Percentiles rank a stretch among this genome's conserved stretches.
phyloP scores from a whole-genome alignment of 2,888 invertebrate genomes.

The Yponomeuta evonymella region DNA sequence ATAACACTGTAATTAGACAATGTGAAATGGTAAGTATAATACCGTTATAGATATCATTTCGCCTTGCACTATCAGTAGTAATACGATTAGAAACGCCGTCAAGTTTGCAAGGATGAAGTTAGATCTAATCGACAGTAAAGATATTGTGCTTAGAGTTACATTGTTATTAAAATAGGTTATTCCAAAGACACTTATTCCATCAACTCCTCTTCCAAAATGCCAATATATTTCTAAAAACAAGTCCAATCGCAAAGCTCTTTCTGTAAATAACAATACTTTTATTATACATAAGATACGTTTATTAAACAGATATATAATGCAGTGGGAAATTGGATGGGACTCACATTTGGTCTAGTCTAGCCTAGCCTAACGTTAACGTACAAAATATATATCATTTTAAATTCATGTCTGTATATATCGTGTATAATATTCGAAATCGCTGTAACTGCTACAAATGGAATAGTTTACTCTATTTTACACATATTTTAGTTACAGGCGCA shows the following conservation, averaged over 20 bases:
- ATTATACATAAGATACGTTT: conserved; percentile 25
- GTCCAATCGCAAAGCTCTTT: conserved; percentile 18
- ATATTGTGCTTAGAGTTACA: conserved; percentile 1
- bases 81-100: too few relatives aligned
- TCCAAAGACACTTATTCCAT: conserved; percentile 19
- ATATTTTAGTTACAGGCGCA: not conserved
- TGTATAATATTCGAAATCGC: conserved; percentile 9
- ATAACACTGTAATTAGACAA: not conserved
- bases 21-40: not conserved
- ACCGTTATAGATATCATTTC: not conserved
- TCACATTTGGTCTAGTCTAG: conserved; percentile 53
- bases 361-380: conserved; percentile 51
- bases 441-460: conserved; percentile 8
- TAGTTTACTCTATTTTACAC: conserved; percentile 3
- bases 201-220: conserved; percentile 21
- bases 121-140: not conserved
- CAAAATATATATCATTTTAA: conserved; percentile 39
- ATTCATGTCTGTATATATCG: conserved; percentile 26
- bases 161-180: not conserved
- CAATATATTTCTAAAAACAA: conserved; percentile 11
- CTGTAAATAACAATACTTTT: conserved; percentile 1
- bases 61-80: not conserved
- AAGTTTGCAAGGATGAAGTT: not conserved
- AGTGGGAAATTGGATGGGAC: conserved; percentile 28
- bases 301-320: conserved; percentile 28